Evolutionary conservation across 2,113 vertebrate genomes (phyloP).

Genomic region (Centropristis striata): DNA sequence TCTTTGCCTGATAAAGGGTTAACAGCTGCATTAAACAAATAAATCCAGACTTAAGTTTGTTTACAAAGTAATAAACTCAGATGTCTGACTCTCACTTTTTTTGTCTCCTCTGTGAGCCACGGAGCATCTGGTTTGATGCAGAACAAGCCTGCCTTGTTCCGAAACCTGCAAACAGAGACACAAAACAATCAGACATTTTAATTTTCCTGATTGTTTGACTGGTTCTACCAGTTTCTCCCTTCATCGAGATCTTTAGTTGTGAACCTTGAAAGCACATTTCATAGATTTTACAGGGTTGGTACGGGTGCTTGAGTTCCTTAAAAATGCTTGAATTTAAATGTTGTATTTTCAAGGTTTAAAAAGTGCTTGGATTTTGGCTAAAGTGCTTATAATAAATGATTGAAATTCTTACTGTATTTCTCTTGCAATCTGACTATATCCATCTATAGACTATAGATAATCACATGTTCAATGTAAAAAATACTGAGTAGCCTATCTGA

Average conservation of each 20-base stretch:
- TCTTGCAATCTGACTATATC: no score
- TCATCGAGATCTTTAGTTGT: background rate
- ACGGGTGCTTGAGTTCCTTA: no score
- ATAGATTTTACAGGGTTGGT: no score
- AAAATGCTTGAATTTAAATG: no score
- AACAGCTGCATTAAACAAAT: background rate
- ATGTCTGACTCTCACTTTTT: conserved; percentile 30
- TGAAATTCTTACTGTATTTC: no score
- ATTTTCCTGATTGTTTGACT: background rate
- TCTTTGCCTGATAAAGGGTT: no score
- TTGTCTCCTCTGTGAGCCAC: conserved; percentile 39
- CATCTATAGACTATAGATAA: no score
- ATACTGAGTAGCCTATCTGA: no score
- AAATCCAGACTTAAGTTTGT: background rate
- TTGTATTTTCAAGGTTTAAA: no score
- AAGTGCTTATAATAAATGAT: no score
- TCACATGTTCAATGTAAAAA: no score
- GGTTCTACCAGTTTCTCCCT: background rate
- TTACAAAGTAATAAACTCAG: background rate
- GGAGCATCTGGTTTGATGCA: conserved; percentile 27
- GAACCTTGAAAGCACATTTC: background rate
- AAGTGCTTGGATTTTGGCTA: no score
- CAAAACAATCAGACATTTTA: background rate
- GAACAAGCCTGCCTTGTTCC: fast-evolving
- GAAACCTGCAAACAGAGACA: conserved; percentile 32